Base-by-base conservation (phyloP, 1,140 invertebrate genomes). In the Rhysida immarginata region DNA sequence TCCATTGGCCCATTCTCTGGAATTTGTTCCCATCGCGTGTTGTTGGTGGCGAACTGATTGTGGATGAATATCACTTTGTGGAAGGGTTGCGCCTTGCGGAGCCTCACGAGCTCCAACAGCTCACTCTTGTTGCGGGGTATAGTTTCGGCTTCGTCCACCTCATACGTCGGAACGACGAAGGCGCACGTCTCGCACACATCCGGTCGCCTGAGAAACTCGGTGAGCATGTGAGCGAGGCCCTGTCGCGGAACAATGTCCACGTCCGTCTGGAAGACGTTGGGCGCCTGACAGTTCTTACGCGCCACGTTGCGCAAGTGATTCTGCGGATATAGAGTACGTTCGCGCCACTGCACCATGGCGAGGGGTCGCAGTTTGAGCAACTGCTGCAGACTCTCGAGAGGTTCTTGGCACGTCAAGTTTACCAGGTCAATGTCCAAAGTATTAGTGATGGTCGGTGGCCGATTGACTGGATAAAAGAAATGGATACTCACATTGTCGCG, bases 151-250 rank as follows among this genome's bases (percentile, higher is more conserved):
- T 79, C 77, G 61, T 88, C 83, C 51, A 92, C 70, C 70, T 96
- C 91, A 68, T 91, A 95, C 0, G 87, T 92, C 0, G 93, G 91
- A 55, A 96, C 82, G 2, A 96, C 89, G 69, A 85, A 96, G 1
- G 86, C 91, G 65, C 87, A 90, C 50, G 67, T 68, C n/a, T 51
- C 50, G 42, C 61, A 64, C 2, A 29, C 71, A 56, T 82, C 77
- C 1, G 83, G 82, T 61, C 80, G 76, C 29, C 61, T 25, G 3
- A 89, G 69, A 66, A 91, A 92, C 8, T 75, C 71, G 59, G 87
- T 79, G 24, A 92, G 68, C 0, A 74, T 71, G 14, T 76, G 72
- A 0, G 81, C 78, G 18, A 64, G 29, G 13, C 55, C 57, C 11
- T 58, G 54, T 21, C 55, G 58, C 0, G 87, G 86, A 24, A 91